Evolutionary conservation across 2,888 invertebrate genomes (phyloP), one percentile per base, ranked within the genome.

Genomic region (Aplocera efformata): DNA sequence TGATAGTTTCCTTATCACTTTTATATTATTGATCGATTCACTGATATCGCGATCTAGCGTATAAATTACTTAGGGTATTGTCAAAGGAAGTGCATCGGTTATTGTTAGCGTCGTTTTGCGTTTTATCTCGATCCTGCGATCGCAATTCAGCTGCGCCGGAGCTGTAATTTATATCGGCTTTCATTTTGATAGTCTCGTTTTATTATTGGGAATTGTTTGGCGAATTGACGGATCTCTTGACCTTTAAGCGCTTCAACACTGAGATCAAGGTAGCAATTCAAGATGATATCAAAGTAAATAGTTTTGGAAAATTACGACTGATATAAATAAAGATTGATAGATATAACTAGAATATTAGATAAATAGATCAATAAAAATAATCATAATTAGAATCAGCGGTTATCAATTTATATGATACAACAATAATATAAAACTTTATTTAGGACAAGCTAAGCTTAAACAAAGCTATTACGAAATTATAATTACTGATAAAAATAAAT

Each of bases 61-160:
- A 81, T 83, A 81, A 82, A 78, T 83, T 75, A 73, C 63, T 54
- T 52, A 55, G 59, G 68, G 69, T 66, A 78, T 81, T 85, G 84
- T 82, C 81, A 79, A 78, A 82, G 82, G 80, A 79, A 80, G 80
- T 80, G 79, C 81, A 81, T 83, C 81, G 74, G 79, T 83, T 83
- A 85, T 86, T 84, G 84, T 85, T 82, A 75, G 67, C 68, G 68
- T 77, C 70, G 78, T 68, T 75, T 77, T 70, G 64, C 61, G 63
- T 69, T 68, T 78, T 82, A 82, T 82, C 81, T 68, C 49, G 47
- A 50, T 65, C 64, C 67, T 57, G 63, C 63, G 58, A 82, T 82
- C 79, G 66, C 64, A 53, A 63, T 64, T 52, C 56, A 60, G 60
- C 63, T 58, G 61, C 63, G 56, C 49, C 48, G 56, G 62, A 66